These are phyloP conservation scores for Pseudopleuronectes americanus DNA, from an alignment of 2,797 vertebrate genomes.

Conservation along the genomic window DNA sequence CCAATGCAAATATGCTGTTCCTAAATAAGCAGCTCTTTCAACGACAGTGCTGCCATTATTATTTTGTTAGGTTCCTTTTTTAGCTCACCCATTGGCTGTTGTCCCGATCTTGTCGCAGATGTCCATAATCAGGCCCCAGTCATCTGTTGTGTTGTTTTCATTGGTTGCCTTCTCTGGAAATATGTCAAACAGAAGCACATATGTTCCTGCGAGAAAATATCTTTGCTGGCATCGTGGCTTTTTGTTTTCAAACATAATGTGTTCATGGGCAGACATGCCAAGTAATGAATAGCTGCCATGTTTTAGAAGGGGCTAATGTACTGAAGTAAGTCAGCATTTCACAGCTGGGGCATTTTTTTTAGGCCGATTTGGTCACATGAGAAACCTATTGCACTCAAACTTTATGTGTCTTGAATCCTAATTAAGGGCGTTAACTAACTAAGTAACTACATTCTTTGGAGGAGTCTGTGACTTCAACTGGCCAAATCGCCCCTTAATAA, in stretches of 20 bases:
- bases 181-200: conserved; percentile 26
- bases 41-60: background rate
- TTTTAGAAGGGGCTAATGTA: conserved; percentile 1
- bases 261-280: background rate
- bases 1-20: background rate
- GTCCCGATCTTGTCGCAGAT: conserved; percentile 96
- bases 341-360: too few species aligned
- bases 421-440: too few species aligned
- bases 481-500: too few species aligned
- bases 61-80: background rate
- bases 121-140: conserved; percentile 98
- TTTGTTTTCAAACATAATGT: conserved; percentile 3
- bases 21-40: background rate
- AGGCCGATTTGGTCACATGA: too few species aligned
- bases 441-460: too few species aligned
- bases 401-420: too few species aligned
- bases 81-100: conserved; percentile 90
- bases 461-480: too few species aligned
- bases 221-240: conserved; percentile 1
- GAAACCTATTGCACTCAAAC: too few species aligned
- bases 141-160: conserved; percentile 94
- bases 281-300: background rate
- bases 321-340: background rate
- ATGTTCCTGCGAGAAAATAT: conserved; percentile 32
- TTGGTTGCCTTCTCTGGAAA: conserved; percentile 94